Conservation (phyloP, 2,797 vertebrate genomes). For the Danio jaintianensis region DNA sequence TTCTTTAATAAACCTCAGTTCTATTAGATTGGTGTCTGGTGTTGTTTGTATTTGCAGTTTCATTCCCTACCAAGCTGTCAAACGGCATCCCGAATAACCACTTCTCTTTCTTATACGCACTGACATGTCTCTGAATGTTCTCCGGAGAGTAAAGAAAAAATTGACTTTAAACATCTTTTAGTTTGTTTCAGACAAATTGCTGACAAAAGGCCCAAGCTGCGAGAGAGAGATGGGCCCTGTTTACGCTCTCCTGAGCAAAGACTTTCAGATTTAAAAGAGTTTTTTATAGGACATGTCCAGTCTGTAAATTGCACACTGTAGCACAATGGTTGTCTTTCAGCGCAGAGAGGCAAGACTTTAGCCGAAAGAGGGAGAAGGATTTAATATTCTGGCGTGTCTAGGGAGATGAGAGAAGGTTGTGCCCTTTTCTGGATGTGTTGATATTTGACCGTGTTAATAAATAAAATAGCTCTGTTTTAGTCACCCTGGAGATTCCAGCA, state of each 20-base stretch:
- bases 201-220: constrained; percentile 15
- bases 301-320: constrained; percentile 22
- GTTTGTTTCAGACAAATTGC: neutral
- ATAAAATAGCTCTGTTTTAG: constrained; percentile 55
- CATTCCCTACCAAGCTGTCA: neutral
- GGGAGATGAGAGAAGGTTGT: constrained; percentile 40
- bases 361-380: constrained; percentile 55
- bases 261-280: constrained; percentile 33
- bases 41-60: too few species aligned
- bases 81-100: neutral
- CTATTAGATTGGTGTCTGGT: too few species aligned
- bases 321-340: constrained; percentile 49
- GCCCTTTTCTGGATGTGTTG: constrained; percentile 48
- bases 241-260: constrained; percentile 30
- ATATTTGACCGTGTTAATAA: constrained; percentile 50
- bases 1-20: too few species aligned
- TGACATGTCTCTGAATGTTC: neutral
- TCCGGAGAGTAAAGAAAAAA: neutral
- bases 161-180: constrained; percentile 11
- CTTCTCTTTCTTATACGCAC: neutral
- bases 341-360: constrained; percentile 51
- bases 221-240: constrained; percentile 21
- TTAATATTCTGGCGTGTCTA: constrained; percentile 37
- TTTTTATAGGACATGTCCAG: constrained; percentile 9
- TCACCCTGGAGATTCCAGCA: constrained; percentile 43